Evolutionary conservation across 2,888 invertebrate genomes (phyloP).

Genomic region (Campaea margaritaria): DNA sequence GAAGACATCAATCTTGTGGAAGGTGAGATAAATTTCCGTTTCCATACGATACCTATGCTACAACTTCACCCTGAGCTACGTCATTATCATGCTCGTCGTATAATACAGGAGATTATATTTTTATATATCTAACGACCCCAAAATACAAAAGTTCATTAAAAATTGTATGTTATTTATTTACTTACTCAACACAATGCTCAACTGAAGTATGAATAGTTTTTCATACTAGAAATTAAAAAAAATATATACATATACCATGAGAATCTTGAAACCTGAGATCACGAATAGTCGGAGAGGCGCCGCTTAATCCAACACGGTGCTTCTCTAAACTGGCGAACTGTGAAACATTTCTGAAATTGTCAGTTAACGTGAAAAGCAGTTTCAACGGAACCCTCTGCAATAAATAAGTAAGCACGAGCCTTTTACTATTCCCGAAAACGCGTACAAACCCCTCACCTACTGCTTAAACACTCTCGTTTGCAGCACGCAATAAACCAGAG

Average conservation of each 20-base stretch:
- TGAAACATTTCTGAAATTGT: conserved; percentile 14
- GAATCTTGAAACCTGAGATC: too few relatives aligned
- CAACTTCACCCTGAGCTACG: conserved; percentile 10
- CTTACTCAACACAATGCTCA: too few relatives aligned
- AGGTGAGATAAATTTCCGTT: conserved; percentile 45
- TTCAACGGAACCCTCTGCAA: conserved; percentile 19
- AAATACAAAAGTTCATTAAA: background rate
- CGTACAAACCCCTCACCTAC: conserved; percentile 31
- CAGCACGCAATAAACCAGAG: conserved; percentile 45
- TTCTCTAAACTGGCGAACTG: background rate
- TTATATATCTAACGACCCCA: background rate
- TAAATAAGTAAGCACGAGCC: conserved; percentile 28
- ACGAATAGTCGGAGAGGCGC: too few relatives aligned
- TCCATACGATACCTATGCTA: conserved; percentile 32
- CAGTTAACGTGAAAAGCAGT: conserved; percentile 25
- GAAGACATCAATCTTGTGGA: conserved; percentile 42
- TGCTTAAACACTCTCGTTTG: conserved; percentile 39
- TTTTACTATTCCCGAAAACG: conserved; percentile 32
- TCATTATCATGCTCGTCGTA: conserved; percentile 5
- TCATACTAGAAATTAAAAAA: too few relatives aligned
- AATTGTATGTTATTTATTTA: too few relatives aligned
- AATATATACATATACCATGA: too few relatives aligned
- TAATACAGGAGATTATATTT: background rate
- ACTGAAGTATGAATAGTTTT: too few relatives aligned
- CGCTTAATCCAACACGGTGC: too few relatives aligned